These are phyloP conservation scores for Elanoides forficatus DNA, from an alignment of 2,113 vertebrate species.

Conservation along the genomic window DNA sequence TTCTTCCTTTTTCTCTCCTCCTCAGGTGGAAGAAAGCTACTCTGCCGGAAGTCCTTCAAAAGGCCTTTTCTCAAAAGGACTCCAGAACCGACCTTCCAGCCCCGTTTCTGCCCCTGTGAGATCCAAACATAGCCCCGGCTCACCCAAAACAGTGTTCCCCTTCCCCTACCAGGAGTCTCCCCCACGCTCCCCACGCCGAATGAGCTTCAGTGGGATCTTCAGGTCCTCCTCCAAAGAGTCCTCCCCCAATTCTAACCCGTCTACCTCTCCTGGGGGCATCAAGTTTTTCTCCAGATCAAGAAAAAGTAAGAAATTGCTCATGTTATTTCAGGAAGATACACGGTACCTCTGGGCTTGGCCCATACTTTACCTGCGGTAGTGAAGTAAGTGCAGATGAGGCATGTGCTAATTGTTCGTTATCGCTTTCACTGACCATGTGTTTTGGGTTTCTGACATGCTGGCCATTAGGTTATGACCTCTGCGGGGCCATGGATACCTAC, in stretches of 20 bases:
- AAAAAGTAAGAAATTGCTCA: slow-evolving; percentile 83
- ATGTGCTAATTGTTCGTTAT: slow-evolving; percentile 22
- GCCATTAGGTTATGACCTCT: not conserved
- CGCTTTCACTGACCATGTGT: not conserved
- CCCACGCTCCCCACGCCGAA: slow-evolving; percentile 84
- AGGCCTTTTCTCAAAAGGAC: slow-evolving; percentile 81
- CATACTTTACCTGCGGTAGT: slow-evolving; percentile 53
- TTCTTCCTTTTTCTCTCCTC: not conserved
- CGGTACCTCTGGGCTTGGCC: slow-evolving; percentile 50
- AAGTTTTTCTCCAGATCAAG: slow-evolving; percentile 88
- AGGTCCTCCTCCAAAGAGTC: slow-evolving; percentile 88
- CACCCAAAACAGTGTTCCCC: slow-evolving; percentile 86
- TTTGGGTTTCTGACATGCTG: not conserved
- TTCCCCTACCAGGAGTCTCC: slow-evolving; percentile 86
- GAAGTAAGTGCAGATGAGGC: slow-evolving; percentile 58
- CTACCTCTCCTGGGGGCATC: slow-evolving; percentile 85
- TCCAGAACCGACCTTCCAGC: slow-evolving; percentile 82
- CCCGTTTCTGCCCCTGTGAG: slow-evolving; percentile 84
- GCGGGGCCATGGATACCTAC: not conserved
- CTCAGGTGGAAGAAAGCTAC: slow-evolving; percentile 79
- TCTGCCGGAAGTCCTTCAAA: slow-evolving; percentile 80
- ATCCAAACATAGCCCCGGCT: slow-evolving; percentile 79
- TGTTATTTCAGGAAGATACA: slow-evolving; percentile 63
- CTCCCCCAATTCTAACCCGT: slow-evolving; percentile 76
- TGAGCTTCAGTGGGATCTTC: slow-evolving; percentile 95